Percentiles rank a stretch among this genome's conserved stretches.
phyloP scores from a whole-genome alignment of 1,140 invertebrate species.

The Eriosoma lanigerum region DNA sequence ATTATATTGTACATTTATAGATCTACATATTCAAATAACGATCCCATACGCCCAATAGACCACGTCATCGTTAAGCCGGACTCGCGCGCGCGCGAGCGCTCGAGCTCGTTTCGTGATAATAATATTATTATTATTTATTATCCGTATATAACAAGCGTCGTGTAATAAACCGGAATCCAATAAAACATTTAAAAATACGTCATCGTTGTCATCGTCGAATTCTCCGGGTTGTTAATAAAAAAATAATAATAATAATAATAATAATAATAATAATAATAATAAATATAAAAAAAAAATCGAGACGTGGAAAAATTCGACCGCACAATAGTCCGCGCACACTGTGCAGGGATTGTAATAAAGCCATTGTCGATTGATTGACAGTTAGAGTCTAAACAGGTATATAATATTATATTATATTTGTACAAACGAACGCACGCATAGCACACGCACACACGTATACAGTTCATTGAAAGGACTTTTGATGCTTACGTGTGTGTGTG shows the following conservation, averaged over 20 bases:
- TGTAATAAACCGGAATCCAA: constrained; percentile 38
- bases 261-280: too few species aligned
- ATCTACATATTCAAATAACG: constrained; percentile 10
- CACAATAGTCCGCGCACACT: neutral
- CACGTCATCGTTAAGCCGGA: constrained; percentile 27
- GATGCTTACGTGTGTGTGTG: neutral
- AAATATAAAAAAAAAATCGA: constrained; percentile 26
- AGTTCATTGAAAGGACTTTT: constrained; percentile 43
- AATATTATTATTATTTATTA: neutral
- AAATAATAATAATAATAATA: too few species aligned
- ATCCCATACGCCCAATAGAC: neutral
- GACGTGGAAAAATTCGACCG: constrained; percentile 41
- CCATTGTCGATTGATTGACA: constrained; percentile 50
- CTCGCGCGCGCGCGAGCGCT: neutral
- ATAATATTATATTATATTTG: neutral
- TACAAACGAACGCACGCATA: neutral
- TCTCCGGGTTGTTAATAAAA: neutral
- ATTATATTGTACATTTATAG: neutral
- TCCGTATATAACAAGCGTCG: neutral
- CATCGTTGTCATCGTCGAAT: neutral
- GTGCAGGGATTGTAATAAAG: constrained; percentile 35
- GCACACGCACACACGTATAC: neutral
- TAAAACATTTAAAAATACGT: constrained; percentile 45
- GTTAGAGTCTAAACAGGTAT: constrained; percentile 43
- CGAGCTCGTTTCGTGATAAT: neutral